These are phyloP conservation scores for Pocillopora damicornis DNA, from an alignment of 64 coral and sea anemone genomes.

Conservation along the genomic window DNA sequence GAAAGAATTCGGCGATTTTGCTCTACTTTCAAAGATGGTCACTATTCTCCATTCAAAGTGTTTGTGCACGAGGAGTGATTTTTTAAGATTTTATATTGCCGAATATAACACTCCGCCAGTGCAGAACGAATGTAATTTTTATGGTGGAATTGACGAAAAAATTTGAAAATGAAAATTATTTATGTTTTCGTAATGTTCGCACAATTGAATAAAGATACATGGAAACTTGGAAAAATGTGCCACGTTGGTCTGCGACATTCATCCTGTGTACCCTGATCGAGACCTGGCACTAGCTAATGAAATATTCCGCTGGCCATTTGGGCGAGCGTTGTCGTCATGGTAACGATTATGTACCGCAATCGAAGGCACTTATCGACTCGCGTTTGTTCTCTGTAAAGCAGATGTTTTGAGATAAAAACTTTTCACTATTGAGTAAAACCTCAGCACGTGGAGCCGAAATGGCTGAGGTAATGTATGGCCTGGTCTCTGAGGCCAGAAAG, in stretches of 20 bases:
- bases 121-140: too few species aligned
- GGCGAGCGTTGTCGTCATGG: constrained; percentile 8
- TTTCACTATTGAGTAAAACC: neutral
- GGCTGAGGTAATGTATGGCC: constrained; percentile 87
- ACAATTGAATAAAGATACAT: too few species aligned
- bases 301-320: constrained; percentile 25
- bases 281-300: neutral
- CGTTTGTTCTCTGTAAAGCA: neutral
- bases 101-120: too few species aligned
- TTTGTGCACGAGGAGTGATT: constrained; percentile 20
- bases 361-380: neutral
- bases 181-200: too few species aligned
- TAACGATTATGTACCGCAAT: constrained; percentile 27
- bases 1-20: constrained; percentile 18
- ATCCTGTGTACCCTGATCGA: neutral
- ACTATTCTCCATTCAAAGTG: neutral
- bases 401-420: constrained; percentile 7
- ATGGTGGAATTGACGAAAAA: too few species aligned
- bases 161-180: too few species aligned
- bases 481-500: constrained; percentile 84
- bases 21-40: constrained; percentile 26
- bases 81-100: too few species aligned
- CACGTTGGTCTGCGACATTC: too few species aligned
- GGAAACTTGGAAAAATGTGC: too few species aligned
- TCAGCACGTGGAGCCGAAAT: constrained; percentile 62